phyloP scores from a whole-genome alignment of 2,797 vertebrate genomes.

The Periophthalmus magnuspinnatus region DNA sequence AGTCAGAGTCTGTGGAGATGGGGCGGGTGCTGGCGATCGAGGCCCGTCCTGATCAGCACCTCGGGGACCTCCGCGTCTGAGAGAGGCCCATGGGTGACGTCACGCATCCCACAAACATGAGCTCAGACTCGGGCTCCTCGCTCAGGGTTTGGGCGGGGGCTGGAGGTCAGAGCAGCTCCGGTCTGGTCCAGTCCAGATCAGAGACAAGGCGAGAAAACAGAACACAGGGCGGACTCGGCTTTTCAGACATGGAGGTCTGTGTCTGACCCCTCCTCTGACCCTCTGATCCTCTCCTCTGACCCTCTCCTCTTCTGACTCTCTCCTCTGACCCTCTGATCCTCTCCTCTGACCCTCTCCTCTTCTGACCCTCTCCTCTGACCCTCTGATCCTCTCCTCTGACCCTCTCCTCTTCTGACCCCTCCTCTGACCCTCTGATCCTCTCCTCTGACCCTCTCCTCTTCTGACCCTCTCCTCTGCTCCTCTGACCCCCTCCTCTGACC shows the following conservation, averaged over 20 bases:
- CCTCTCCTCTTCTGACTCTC: too few relatives aligned
- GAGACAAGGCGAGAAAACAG: background rate
- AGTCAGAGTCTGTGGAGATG: slow-evolving; percentile 77
- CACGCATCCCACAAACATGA: slow-evolving; percentile 61
- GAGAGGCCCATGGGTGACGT: slow-evolving; percentile 66
- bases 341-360: too few relatives aligned
- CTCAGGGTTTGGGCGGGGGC: slow-evolving; percentile 36
- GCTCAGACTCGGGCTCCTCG: slow-evolving; percentile 39
- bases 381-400: background rate
- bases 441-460: too few relatives aligned
- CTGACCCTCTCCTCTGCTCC: too few relatives aligned
- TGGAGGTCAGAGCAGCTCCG: slow-evolving; percentile 22
- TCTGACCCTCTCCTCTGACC: background rate
- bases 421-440: background rate
- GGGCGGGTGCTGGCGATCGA: slow-evolving; percentile 77
- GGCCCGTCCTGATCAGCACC: slow-evolving; percentile 74
- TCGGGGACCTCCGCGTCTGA: slow-evolving; percentile 61
- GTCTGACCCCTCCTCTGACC: too few relatives aligned
- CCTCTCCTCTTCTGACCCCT: too few relatives aligned
- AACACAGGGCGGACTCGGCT: background rate
- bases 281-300: background rate
- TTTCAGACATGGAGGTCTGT: background rate
- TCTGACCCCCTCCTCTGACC: too few relatives aligned
- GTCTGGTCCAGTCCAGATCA: background rate
- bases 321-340: too few relatives aligned